Evolutionary conservation across 2,113 vertebrate genomes (phyloP).

Genomic region (Tonatia bakeri): DNA sequence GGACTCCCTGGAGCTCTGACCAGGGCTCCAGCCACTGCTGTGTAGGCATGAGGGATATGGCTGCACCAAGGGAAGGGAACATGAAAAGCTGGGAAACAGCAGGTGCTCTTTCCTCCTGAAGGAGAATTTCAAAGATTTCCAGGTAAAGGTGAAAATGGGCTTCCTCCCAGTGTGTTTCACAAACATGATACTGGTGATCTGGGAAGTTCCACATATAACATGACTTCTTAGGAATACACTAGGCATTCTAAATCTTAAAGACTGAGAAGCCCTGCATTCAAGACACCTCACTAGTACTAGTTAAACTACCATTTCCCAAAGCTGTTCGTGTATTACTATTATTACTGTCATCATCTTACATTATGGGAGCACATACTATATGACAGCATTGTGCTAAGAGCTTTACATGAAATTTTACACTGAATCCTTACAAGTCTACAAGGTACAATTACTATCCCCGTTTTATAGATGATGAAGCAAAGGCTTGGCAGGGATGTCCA

Average conservation of each 20-base stretch:
- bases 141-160: background rate
- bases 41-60: too few relatives aligned
- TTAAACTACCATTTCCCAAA: background rate
- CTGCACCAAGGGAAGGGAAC: background rate
- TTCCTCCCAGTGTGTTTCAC: background rate
- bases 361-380: background rate
- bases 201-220: background rate
- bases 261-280: background rate
- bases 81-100: background rate
- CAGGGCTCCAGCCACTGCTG: background rate
- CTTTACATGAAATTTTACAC: background rate
- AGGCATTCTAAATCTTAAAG: background rate
- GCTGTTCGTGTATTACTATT: background rate
- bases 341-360: background rate
- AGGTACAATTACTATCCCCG: background rate
- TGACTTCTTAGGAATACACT: background rate
- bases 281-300: background rate
- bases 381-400: background rate
- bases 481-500: background rate
- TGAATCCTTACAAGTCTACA: background rate
- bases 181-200: background rate
- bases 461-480: background rate
- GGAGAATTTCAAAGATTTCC: background rate
- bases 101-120: background rate
- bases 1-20: background rate